Evolutionary conservation across 2,888 invertebrate species (phyloP), one percentile per base, ranked within the genome.

Genomic region (Sphaerophoria taeniata): DNA sequence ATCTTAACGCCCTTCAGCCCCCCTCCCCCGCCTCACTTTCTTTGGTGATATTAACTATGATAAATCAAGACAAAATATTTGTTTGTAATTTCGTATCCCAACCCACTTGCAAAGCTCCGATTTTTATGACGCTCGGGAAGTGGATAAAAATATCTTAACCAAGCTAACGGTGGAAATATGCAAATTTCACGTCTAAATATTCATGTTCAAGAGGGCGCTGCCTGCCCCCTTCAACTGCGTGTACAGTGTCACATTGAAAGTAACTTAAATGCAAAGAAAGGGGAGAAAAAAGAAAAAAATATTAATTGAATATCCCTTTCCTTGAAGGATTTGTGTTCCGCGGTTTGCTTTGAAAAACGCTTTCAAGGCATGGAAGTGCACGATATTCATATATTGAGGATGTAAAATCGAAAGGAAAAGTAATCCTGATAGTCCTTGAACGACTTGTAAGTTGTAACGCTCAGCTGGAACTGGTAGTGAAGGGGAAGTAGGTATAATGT

Each of bases 121-220:
- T 71, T 65, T 14, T 14, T 36, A 60, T 60, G 31, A 6, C 12
- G 12, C 43, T 43, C 9, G 12, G 43, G 11, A 6, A 12, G n/a
- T 70, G 78, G 58, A 58, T 74, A 60, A 78, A 84, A 83, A 80
- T 80, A 75, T 72, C 75, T 72, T 70, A 61, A 43, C 43, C 16
- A 47, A 58, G 61, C 81, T 85, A 85, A 85, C 85, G 80, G 85
- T 70, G 63, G 58, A 73, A 81, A 85, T 73, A 85, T 85, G 80
- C 53, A 81, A 85, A 85, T 85, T 56, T 33, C 5, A 12, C 12
- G 16, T 58, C 49, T 47, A 55, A 73, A 63, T 76, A 82, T 73
- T 65, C 67, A 71, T 65, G 45, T 31, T 24, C 53, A 56, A n/a
- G 53, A 67, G 49, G 47, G 53, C 43, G n/a, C 3, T 24, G 11